Base-by-base conservation (phyloP, 2,797 vertebrate species). In the Phyllotis vaccarum region DNA sequence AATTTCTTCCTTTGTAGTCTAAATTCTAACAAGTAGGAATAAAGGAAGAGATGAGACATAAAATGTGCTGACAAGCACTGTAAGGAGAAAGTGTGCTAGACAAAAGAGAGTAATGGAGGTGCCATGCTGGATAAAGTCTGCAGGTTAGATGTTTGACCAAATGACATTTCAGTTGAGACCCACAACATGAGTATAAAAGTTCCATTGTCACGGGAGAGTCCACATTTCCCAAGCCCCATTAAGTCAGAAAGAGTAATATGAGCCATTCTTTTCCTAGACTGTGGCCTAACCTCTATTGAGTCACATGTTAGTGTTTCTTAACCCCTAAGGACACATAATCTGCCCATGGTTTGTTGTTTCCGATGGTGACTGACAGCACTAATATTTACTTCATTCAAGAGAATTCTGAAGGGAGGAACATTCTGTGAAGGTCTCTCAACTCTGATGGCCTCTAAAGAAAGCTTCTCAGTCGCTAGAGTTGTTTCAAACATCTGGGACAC, bases 361-460 rank as follows among this genome's bases (percentile, higher is more conserved):
- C 19, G 46, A 83, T 81, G 52, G 40, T 96, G 90, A 95, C 31
- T 89, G 86, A 60, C 80, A 75, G 34, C 90, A n/a, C 70, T 75
- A 94, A 89, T 97, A 95, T 97, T 97, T 96, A 89, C 87, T 95
- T 19, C 37, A 95, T 75, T 93, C 29, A 81, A 95, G 82, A 94
- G 79, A 96, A 97, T 91, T 94, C 86, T 87, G 70, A 88, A 95
- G 92, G 92, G 60, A 96, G 34, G 49, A 89, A 80, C 49, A n/a
- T 86, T 93, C 91, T 75, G 43, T 92, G 74, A 95, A 94, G 78
- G 60, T 93, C 60, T 92, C 92, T 96, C 76, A 76, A 94, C 60
- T 74, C 60, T 62, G 49, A 17, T 49, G 93, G 70, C 31, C 88
- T 94, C 81, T 88, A 89, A 90, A 74, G 89, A 72, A 95, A 68